A percentile compares a stretch with the other conserved stretches of the same genome.
These are phyloP conservation scores for Lochmaea capreae DNA, from an alignment of 2,888 invertebrate genomes.

Conservation along the genomic window DNA sequence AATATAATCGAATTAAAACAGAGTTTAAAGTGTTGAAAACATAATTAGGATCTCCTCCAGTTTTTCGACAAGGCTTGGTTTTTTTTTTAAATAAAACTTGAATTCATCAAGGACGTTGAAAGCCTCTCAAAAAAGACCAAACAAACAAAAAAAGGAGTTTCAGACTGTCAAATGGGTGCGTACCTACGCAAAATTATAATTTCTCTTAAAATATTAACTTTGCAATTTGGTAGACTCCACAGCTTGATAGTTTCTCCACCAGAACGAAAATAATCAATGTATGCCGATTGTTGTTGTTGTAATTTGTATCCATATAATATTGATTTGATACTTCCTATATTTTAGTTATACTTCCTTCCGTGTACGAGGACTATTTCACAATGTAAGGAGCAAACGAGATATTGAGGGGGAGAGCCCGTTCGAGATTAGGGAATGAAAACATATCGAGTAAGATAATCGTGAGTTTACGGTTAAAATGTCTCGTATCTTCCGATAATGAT, in stretches of 20 bases:
- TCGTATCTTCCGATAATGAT: constrained; percentile 59
- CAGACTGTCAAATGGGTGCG: neutral
- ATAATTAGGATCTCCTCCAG: constrained; percentile 25
- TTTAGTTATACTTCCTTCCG: constrained; percentile 12
- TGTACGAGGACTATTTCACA: constrained; percentile 20
- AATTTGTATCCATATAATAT: no score
- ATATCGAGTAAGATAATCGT: constrained; percentile 60
- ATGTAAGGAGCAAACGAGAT: constrained; percentile 7
- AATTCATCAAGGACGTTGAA: constrained; percentile 6
- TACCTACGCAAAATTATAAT: no score
- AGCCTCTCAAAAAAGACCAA: neutral
- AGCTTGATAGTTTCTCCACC: no score
- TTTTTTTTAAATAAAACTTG: constrained; percentile 7
- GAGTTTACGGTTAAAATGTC: constrained; percentile 59
- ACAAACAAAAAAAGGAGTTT: neutral
- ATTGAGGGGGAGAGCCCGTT: constrained; percentile 13
- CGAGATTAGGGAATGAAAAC: constrained; percentile 42
- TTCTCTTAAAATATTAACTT: no score
- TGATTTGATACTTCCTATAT: neutral
- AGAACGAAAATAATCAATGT: no score
- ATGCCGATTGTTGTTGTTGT: no score
- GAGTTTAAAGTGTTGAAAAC: no score
- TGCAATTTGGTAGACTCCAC: no score
- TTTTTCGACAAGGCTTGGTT: constrained; percentile 4
- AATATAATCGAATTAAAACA: constrained; percentile 48